These are phyloP conservation scores for Colletes gigas DNA, from an alignment of 1,140 invertebrate species.

Conservation along the genomic window DNA sequence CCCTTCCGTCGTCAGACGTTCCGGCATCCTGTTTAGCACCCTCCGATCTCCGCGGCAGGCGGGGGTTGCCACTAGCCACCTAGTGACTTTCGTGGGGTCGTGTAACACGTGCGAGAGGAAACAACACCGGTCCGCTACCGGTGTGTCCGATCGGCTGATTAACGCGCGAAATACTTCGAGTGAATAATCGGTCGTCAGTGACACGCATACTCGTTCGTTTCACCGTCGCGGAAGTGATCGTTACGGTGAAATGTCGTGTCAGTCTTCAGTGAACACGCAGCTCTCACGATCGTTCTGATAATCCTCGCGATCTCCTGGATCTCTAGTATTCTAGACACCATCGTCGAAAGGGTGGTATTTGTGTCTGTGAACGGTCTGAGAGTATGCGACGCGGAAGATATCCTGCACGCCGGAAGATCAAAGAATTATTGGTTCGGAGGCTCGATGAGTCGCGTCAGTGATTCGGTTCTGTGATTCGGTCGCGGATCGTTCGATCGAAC, in stretches of 20 bases:
- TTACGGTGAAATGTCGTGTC: neutral
- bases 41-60: slow-evolving; percentile 45
- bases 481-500: too few species aligned
- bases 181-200: neutral
- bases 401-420: neutral
- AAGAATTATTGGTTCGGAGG: neutral
- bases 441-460: neutral
- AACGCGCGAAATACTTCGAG: too few species aligned
- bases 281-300: neutral
- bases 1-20: slow-evolving; percentile 49
- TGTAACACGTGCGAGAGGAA: slow-evolving; percentile 74
- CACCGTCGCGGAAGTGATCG: neutral
- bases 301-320: neutral
- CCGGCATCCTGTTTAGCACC: slow-evolving; percentile 48
- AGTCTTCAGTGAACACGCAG: too few species aligned
- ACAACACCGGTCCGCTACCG: slow-evolving; percentile 40
- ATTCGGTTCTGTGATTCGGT: neutral
- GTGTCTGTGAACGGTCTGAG: neutral
- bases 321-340: too few species aligned
- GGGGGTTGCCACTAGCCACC: slow-evolving; percentile 54
- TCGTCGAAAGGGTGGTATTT: neutral
- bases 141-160: neutral
- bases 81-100: slow-evolving; percentile 75
- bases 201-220: neutral
- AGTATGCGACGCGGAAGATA: neutral